Base-by-base conservation (phyloP, 2,797 vertebrate genomes). In the Leptoclinus maculatus region DNA sequence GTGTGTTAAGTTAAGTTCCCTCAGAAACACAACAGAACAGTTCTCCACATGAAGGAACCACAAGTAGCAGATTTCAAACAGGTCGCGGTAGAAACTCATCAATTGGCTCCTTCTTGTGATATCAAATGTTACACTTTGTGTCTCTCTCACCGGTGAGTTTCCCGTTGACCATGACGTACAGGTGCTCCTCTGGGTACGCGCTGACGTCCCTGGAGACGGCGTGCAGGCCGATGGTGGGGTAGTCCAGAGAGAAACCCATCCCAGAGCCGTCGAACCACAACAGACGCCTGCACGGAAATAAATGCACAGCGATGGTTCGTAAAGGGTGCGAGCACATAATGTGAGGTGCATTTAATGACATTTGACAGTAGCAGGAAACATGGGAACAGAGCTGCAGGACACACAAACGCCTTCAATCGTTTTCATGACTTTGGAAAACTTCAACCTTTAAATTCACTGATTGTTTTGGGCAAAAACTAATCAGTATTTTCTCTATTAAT, bases 141-240 rank as follows among this genome's bases (percentile, higher is more conserved):
- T 39, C 43, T 0, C n/a, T 2, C 94, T 94, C 83, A 99, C 98
- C 97, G 69, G 83, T 94, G 0, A 98, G 95, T 71, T 92, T 97
- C 71, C 95, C 95, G 7, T 99, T 99, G 87, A 99, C 97, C 98
- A 99, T 98, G 87, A 99, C 96, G 0, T 99, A 99, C 43, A 99
- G 89, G 87, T 99, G 98, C 54, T 99, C 98, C 85, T 95, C 95
- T 0, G 98, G 97, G 88, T 95, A 98, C 0, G 97, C 84, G 0
- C 89, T 95, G 66, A 94, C 87, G 78, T 99, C 98, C 85, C 96
- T 96, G 89, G 98, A 99, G 78, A 99, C 95, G 0, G 98, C 98
- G 0, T 99, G 98, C 32, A 99, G 94, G 62, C 98, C 96, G 67
- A 99, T 98, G 71, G 94, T 90, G 36, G 98, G 98, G 67, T 99